Base-by-base conservation (phyloP, 2,797 vertebrate genomes). In the Enoplosus armatus region DNA sequence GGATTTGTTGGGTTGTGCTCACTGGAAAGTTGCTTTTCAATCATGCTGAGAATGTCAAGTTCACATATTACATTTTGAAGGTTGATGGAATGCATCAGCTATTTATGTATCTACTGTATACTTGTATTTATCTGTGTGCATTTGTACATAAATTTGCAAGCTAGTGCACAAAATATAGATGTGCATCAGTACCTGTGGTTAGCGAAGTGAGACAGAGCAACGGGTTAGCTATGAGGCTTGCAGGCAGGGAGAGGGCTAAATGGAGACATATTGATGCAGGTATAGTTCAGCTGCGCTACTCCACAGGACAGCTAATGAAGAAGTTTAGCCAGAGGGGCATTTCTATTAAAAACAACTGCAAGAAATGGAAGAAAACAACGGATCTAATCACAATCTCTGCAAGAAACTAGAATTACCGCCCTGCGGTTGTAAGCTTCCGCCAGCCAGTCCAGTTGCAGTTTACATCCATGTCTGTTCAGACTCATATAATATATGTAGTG, bases 261-360 rank as follows among this genome's bases (percentile, higher is more conserved):
- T 89, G 81, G 88, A 92, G 90, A 91, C 68, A 54, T 85, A 90
- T 88, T 31, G 75, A 78, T 64, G 80, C 77, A 83, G 88, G 85
- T 79, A 60, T 75, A 72, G 71, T 63, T 84, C 70, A 67, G 70
- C 83, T 75, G 77, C 27, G 56, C 79, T 77, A 55, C 86, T 86
- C 85, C 65, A 48, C 66, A 61, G 83, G 85, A 72, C 56, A 50
- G 86, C 86, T 91, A 93, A 93, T 91, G 88, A 92, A 69, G 58
- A 86, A 58, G 70, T 86, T 89, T 84, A 91, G 89, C 90, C 89
- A 87, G 73, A 60, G 91, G 93, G 92, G 72, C 61, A 63, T 81
- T 87, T 90, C 70, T 86, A 79, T 87, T 90, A 88, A 91, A 93
- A 92, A 90, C 80, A 91, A 90, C 81, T 71, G 82, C 70, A 83